phyloP scores from a whole-genome alignment of 2,797 vertebrate species.

The Lates japonicus region DNA sequence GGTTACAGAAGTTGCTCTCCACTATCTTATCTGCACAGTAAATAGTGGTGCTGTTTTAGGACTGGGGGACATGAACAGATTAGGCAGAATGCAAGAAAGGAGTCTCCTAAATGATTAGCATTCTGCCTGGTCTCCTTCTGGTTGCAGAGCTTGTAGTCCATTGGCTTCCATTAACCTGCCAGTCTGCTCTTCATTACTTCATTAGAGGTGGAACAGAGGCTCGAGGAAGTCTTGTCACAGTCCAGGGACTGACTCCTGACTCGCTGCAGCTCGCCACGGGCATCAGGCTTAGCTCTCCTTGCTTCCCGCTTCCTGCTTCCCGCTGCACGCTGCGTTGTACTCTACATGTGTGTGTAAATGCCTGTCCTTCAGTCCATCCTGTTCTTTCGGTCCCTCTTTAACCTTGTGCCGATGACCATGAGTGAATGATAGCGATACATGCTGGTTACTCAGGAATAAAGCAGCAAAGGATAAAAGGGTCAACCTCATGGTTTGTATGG shows the following conservation, averaged over 20 bases:
- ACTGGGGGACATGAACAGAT: conserved; percentile 44
- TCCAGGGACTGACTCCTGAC: conserved; percentile 44
- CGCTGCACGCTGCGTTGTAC: background rate
- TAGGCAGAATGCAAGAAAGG: conserved; percentile 57
- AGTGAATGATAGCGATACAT: conserved; percentile 17
- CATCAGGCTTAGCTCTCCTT: background rate
- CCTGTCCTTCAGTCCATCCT: background rate
- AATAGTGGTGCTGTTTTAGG: conserved; percentile 54
- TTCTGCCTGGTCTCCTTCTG: conserved; percentile 56
- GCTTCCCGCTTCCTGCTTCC: no score
- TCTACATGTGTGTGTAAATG: background rate
- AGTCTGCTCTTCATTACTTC: conserved; percentile 75
- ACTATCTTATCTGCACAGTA: conserved; percentile 59
- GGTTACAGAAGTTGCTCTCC: conserved; percentile 55
- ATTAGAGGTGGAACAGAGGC: conserved; percentile 60
- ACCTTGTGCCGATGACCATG: background rate
- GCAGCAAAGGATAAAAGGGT: background rate
- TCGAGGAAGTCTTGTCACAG: conserved; percentile 60
- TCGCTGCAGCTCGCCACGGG: background rate
- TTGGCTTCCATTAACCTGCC: conserved; percentile 80
- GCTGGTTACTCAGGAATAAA: background rate
- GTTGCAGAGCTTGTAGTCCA: conserved; percentile 60
- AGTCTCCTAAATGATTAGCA: conserved; percentile 63
- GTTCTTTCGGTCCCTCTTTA: conserved; percentile 12
- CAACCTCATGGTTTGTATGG: background rate